phyloP scores from a whole-genome alignment of 2,113 vertebrate genomes.

The Herpailurus yagouaroundi region DNA sequence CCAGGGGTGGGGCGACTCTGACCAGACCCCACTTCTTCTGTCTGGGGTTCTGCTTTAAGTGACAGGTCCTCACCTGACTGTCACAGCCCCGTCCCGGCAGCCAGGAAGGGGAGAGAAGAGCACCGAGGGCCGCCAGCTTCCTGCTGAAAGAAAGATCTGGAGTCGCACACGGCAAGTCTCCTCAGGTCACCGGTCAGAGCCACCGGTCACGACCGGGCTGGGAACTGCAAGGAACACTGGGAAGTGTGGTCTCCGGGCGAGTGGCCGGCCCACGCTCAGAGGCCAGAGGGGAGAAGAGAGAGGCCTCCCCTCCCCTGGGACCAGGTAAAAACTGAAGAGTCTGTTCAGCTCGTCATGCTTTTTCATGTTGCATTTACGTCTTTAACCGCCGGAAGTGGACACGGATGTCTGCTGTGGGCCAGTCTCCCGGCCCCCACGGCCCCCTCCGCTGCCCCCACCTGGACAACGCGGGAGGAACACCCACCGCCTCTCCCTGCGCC shows the following conservation, averaged over 20 bases:
- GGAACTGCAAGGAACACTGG: not conserved
- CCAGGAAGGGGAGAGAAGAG: not conserved
- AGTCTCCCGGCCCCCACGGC: not conserved
- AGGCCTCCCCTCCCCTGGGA: fast-evolving
- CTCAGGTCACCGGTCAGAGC: not conserved
- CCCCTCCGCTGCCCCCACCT: not conserved
- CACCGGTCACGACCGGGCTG: not conserved
- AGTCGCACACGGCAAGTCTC: not conserved
- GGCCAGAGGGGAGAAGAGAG: fast-evolving
- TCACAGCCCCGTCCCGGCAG: fast-evolving
- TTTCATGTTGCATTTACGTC: not conserved
- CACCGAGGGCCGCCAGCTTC: fast-evolving
- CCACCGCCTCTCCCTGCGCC: fast-evolving
- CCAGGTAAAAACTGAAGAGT: not conserved
- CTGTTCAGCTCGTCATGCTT: fast-evolving
- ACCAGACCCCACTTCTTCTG: fast-evolving
- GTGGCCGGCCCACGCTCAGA: fast-evolving
- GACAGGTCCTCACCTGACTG: fast-evolving
- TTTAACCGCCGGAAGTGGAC: not conserved
- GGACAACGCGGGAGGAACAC: fast-evolving
- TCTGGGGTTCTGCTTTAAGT: not conserved
- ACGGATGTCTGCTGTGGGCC: not conserved
- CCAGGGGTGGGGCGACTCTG: fast-evolving
- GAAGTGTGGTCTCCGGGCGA: not conserved
- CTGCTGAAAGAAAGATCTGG: not conserved